Base-by-base conservation (phyloP, 2,797 vertebrate species). In the Mus spretus region DNA sequence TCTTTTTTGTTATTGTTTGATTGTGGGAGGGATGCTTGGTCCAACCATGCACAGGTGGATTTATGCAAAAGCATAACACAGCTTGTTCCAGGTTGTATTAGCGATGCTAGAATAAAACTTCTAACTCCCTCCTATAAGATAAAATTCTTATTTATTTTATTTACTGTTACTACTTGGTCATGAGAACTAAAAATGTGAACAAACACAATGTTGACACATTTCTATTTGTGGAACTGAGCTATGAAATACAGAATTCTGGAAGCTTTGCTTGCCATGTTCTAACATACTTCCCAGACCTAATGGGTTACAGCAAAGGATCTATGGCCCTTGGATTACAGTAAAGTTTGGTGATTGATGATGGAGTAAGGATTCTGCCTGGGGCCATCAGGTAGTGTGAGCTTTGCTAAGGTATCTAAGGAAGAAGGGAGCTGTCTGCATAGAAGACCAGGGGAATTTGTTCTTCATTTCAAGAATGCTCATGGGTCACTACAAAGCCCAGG, bases 131-230 rank as follows among this genome's bases (percentile, higher is more conserved):
- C 53, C 17, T 65, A 20, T 34, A 22, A 93, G 40, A 82, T 74
- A 55, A 72, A 79, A 37, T 77, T 19, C 40, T 87, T 67, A 53
- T 57, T 55, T 89, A 37, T 40, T 72, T 82, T 82, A 40, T 44
- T 90, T 85, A 78, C 34, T 92, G 3, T 82, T 89, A 89, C 20
- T 59, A 53, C 37, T 89, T 86, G 79, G 77, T 84, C 80, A 87
- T 2, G 7, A 89, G 85, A 95, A 50, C 75, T 34, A 3, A 91
- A 94, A 96, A 55, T 86, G 88, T 93, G 61, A 11, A 59, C 61
- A 91, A 93, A 74, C 44, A 28, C 1, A 59, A 14, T 79, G 22
- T 53, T 81, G 7, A 14, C 72, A 72, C 65, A 15, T 7, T 15
- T 47, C 15, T 13, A 19, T n/a, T 70, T 93, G 47, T 82, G 74